Percentiles rank a stretch among this genome's conserved stretches.
Evolutionary conservation across 2,797 vertebrate species (phyloP).

Genomic region (Halcyon smyrnensis): DNA sequence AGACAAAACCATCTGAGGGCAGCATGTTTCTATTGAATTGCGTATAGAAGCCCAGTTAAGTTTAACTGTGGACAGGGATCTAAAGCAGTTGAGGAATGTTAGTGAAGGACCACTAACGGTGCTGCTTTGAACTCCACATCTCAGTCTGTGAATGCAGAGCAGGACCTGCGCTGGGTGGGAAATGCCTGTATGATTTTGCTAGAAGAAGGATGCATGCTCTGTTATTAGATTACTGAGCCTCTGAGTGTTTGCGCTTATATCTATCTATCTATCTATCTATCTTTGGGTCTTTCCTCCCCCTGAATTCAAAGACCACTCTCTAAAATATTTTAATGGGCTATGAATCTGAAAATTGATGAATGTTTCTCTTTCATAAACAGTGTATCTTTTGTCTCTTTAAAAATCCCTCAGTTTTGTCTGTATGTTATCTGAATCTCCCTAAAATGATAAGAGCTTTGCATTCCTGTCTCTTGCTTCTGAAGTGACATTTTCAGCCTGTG

Average conservation of each 20-base stretch:
- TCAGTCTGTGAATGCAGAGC: neutral
- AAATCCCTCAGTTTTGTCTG: neutral
- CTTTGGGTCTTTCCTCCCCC: too few relatives aligned
- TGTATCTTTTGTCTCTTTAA: neutral
- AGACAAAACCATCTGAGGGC: neutral
- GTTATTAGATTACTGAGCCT: neutral
- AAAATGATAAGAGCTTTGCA: neutral
- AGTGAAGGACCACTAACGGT: neutral
- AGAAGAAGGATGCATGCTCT: accelerated
- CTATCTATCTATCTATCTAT: too few relatives aligned
- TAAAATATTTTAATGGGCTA: neutral
- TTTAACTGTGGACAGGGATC: neutral
- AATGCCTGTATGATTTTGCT: neutral
- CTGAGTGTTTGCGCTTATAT: neutral
- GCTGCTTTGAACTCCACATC: neutral
- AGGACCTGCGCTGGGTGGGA: accelerated
- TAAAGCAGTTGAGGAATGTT: neutral
- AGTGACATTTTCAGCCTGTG: neutral
- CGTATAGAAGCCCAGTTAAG: accelerated
- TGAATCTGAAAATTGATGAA: neutral
- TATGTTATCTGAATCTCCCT: neutral
- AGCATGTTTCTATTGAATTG: accelerated
- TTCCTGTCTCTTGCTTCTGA: neutral
- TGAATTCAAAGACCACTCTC: neutral
- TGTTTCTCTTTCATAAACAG: neutral